Base-by-base conservation (phyloP, 2,797 vertebrate genomes). In the Gadopsis marmoratus region DNA sequence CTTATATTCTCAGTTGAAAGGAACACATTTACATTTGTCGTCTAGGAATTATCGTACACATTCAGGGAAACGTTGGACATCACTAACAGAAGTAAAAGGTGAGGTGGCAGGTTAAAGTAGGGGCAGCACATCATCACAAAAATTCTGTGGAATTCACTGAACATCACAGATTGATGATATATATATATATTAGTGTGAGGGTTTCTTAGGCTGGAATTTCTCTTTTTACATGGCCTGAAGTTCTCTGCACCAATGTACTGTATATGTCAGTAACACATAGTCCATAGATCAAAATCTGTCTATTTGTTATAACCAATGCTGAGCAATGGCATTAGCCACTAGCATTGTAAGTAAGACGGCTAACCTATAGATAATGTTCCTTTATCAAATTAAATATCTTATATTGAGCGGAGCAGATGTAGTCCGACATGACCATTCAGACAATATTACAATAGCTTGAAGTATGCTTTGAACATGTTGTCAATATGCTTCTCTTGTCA, bases 391-490 rank as follows among this genome's bases (percentile, higher is more conserved):
- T 2, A 19, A 45, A 58, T 59, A 47, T 47, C 26, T 23, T 12
- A 29, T 16, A 8, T 55, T 19, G 14, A 45, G 33, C 5, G 61
- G 50, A 41, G 43, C 16, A 53, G 37, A 70, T 73, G 35, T 7
- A 45, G 23, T 68, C 23, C 0, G 5, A 51, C 0, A 13, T 29
- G 35, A 26, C n/a, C 7, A 29, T 19, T 16, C 62, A 48, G 55
- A 71, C 56, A 45, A n/a, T 33, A 26, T 19, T 35, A 19, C 7
- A 66, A 10, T 33, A 58, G 10, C 21, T 26, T n/a, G 9, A 58
- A 58, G n/a, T 26, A 26, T 54, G 10, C 55, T 45, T 69, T 73
- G 37, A 74, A 50, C 19, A 26, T 26, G 8, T 39, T 63, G 51
- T 77, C 48, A 58, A 9, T 60, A 26, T 41, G 3, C 56, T 48